Evolutionary conservation across 53 echinoderm and acorn worm genomes (phyloP), one percentile per base, ranked within the genome.

Genomic region (Mesocentrotus franciscanus): DNA sequence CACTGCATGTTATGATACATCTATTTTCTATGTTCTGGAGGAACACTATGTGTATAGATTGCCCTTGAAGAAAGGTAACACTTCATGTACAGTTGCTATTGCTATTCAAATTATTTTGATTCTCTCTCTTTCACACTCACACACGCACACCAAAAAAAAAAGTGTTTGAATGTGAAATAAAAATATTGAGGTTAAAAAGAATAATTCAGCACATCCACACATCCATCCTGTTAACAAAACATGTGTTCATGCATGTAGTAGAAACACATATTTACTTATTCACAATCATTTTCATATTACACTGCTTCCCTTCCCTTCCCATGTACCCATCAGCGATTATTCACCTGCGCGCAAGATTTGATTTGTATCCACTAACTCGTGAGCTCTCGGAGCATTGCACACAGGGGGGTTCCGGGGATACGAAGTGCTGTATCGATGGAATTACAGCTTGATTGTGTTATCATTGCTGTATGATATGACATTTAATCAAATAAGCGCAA

Each of bases 391-490:
- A 79, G 79, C 30, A 33, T 72, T 32, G 33, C 62, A 18, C 93
- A 92, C 56, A 60, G 81, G 58, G 56, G 78, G 60, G 79, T 49
- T 93, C 61, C 18, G 0, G 15, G 17, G 83, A 57, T 29, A 3
- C 17, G 33, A 39, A 85, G 95, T 85, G 95, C 87, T 18, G 72
- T 94, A 85, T 94, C 95, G 68, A 85, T 71, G 87, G 87, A 94
- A 94, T 94, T 94, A 94, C 70, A 30, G 29, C 32, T 4, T 85
- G 87, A 94, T 94, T 94, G 85, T 85, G 87, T 94, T 94, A 85
- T 94, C 95, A 94, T 94, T 94, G 85, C 85, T 94, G 68, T 68
- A 85, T 94, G 95, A 94, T 94, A 94, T 55, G 87, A 94, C 95
- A 29, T 39, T 56, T 85, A 94, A 94, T 94, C 95, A 66, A 94